Conservation (phyloP, 2,888 invertebrate genomes). For the Odontomyia ornata region DNA sequence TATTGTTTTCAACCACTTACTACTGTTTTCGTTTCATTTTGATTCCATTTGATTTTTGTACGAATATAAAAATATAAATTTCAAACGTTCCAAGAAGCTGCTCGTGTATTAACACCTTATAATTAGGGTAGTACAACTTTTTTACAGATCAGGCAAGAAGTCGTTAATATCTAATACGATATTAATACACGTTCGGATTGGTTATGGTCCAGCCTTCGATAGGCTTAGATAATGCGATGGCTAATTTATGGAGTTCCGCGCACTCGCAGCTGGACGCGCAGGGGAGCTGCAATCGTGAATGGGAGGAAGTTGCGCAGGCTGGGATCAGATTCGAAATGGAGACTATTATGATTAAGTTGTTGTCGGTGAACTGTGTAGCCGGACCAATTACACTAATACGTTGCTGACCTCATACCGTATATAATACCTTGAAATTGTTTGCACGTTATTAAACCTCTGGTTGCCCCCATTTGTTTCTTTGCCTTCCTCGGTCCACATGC, state of each 20-base stretch:
- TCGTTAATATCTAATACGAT: constrained; percentile 34
- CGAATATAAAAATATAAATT: constrained; percentile 33
- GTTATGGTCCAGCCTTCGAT: constrained; percentile 39
- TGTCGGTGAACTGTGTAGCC: constrained; percentile 36
- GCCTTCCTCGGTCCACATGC: neutral
- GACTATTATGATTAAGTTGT: constrained; percentile 39
- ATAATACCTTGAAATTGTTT: constrained; percentile 39
- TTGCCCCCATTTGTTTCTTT: constrained; percentile 32
- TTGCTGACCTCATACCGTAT: constrained; percentile 38
- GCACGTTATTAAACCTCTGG: constrained; percentile 39
- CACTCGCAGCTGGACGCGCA: constrained; percentile 1
- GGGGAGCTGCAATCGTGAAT: neutral
- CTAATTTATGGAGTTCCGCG: constrained; percentile 38
- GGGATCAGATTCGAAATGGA: constrained; percentile 37
- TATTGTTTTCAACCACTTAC: constrained; percentile 37
- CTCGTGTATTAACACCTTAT: constrained; percentile 33
- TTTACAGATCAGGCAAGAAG: constrained; percentile 8
- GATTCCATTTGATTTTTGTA: neutral
- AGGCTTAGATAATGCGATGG: constrained; percentile 38
- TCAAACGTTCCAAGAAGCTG: constrained; percentile 24
- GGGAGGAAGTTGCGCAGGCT: neutral
- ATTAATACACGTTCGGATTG: constrained; percentile 39
- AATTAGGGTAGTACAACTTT: constrained; percentile 38
- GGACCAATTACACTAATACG: constrained; percentile 42
- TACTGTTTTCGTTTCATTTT: constrained; percentile 26